Evolutionary conservation across 1,140 invertebrate genomes (phyloP).

Genomic region (Octopus sinensis): DNA sequence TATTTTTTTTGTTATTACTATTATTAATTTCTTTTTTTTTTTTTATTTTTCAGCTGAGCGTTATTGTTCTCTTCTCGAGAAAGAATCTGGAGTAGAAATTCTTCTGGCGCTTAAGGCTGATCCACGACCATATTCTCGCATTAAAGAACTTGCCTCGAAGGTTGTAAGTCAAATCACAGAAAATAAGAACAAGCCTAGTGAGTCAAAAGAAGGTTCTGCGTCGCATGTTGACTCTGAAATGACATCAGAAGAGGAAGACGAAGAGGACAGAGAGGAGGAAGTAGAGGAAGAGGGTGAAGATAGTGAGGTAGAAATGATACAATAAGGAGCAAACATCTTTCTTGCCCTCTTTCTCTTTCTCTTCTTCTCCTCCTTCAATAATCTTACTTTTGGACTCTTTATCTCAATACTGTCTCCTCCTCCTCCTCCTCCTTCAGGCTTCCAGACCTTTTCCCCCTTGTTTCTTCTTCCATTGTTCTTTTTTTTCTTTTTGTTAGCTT

Average conservation of each 20-base stretch:
- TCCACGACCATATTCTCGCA: conserved; percentile 24
- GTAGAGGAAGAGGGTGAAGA: neutral
- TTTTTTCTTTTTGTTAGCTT: too few species aligned
- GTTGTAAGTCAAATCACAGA: conserved; percentile 23
- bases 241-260: conserved; percentile 10
- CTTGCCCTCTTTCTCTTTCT: too few species aligned
- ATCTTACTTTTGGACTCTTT: too few species aligned
- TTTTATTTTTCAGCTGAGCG: conserved; percentile 69
- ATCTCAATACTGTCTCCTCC: too few species aligned
- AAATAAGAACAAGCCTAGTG: neutral
- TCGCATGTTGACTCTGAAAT: neutral
- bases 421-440: too few species aligned
- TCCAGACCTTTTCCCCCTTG: too few species aligned
- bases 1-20: neutral
- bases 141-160: conserved; percentile 32
- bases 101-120: conserved; percentile 67
- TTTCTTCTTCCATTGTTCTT: too few species aligned
- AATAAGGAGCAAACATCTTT: too few species aligned
- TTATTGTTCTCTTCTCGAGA: conserved; percentile 82
- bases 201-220: neutral
- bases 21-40: conserved; percentile 13
- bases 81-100: conserved; percentile 78
- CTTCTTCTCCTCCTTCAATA: too few species aligned
- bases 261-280: conserved; percentile 13
- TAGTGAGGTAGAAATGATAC: neutral